These are phyloP conservation scores for Astur gentilis DNA, from an alignment of 2,113 vertebrate species.

Conservation along the genomic window DNA sequence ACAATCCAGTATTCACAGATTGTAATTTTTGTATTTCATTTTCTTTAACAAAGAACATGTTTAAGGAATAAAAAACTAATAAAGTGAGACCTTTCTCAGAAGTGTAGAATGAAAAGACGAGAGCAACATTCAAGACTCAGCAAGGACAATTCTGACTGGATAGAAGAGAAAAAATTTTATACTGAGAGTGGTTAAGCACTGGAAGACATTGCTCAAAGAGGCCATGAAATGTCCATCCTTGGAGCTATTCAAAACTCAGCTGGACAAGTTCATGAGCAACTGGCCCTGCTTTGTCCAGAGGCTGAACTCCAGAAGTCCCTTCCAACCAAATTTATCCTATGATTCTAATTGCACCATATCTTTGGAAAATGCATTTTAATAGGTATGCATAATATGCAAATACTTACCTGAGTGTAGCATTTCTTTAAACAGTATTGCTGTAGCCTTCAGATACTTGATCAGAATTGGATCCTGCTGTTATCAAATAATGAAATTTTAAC, in stretches of 20 bases:
- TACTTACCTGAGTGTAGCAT: background rate
- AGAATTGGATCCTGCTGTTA: background rate
- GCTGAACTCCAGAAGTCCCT: background rate
- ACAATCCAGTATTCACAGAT: background rate
- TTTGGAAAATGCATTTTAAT: background rate
- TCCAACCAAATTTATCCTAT: background rate
- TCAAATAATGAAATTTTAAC: background rate
- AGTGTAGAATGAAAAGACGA: background rate
- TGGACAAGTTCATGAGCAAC: background rate
- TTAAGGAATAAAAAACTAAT: background rate
- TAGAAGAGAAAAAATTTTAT: background rate
- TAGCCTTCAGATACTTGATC: background rate
- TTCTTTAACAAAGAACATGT: background rate
- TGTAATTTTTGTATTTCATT: background rate
- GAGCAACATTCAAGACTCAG: background rate
- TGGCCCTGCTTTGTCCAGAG: background rate
- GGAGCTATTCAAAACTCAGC: background rate
- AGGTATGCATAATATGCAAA: background rate
- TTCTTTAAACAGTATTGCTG: background rate
- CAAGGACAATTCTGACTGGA: background rate
- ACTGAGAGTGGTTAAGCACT: background rate
- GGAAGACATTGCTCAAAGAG: background rate
- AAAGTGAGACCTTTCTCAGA: background rate
- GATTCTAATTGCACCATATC: background rate
- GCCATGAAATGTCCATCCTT: background rate